Base-by-base conservation (phyloP, 2,113 vertebrate genomes). In the Spea multiplicata region DNA sequence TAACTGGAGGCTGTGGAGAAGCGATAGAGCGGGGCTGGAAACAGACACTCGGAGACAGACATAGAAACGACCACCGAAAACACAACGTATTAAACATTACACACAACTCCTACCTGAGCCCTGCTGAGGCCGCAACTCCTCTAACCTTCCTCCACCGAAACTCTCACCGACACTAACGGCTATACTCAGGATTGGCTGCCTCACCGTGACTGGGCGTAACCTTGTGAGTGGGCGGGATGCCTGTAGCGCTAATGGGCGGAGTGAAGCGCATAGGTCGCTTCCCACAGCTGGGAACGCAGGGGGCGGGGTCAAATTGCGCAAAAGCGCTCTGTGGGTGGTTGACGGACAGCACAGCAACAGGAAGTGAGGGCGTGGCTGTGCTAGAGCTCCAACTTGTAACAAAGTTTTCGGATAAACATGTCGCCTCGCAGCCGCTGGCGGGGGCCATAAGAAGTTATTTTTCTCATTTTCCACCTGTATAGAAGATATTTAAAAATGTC, bases 81-180 rank as follows among this genome's bases (percentile, higher is more conserved):
- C 30, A 30, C 30, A 30, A 30, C 30, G 30, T 30, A 30, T 30
- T 30, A 30, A 30, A 30, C 6, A 53, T 53, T 75, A 68, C 13
- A 55, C 44, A 65, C 76, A 47, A 69, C 67, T 70, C 67, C 62
- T 73, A 79, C 69, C 70, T 5, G 61, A 45, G 44, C 61, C 17
- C 47, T n/a, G 62, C 50, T 12, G 50, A 7, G 50, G 1, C 59
- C 69, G 47, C 69, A 4, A 44, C 68, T 71, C 75, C 14, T 7
- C 30, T 30, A 16, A 66, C 64, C 66, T 68, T 46, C 46, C 13
- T 53, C 2, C 66, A 16, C 76, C 69, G 68, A 78, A 65, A 72
- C 69, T 78, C 76, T 70, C 47, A 73, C n/a, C 61, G 76, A 79
- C 76, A 79, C 76, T 79, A 79, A 73, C 69, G 69, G 70, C 45